Evolutionary conservation across 2,113 vertebrate genomes (phyloP), one percentile per base, ranked within the genome.

Genomic region (Crotophaga sulcirostris): DNA sequence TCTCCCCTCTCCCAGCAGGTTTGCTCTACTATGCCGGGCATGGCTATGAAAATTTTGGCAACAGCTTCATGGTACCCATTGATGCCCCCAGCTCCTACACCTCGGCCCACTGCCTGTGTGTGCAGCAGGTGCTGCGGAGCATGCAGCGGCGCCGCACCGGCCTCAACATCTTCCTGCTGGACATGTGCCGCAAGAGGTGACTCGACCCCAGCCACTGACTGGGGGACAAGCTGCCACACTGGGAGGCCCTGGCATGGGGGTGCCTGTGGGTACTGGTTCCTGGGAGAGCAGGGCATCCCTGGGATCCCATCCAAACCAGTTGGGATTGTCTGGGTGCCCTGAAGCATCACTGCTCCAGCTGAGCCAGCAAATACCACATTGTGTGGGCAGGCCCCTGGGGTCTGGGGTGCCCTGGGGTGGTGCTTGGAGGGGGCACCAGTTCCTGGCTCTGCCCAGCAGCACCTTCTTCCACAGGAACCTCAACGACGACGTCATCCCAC

Each of bases 131-230:
- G 74, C 97, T 99, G 62, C 98, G 95, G 72, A 95, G 93, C 66
- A 99, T 99, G 99, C 99, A 99, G 97, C 97, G 98, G 83, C 98
- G 98, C 52, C 79, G 91, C 93, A 99, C 99, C 0, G 97, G 98
- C 51, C 98, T 99, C 87, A 99, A 99, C 55, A 97, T 99, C 45
- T 99, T 99, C 93, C 97, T 99, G 84, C 95, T 99, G 23, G 99
- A 99, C 96, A 99, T 99, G 99, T 99, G 99, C 93, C 98, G 98
- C 93, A 99, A 99, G 96, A 98, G 98, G 99, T 99, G 94, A 88
- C 44, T 28, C 0, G 0, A 55, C n/a, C 19, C 84, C 7, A 8
- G 59, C 60, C 63, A 16, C 84, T 19, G 6, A 10, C 26, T 16
- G 0, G 4, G 52, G 45, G 60, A 45, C 66, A 9, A 45, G 52